A percentile compares a stretch with the other conserved stretches of the same genome.
These are phyloP conservation scores for Cryptus viduatorius DNA, from an alignment of 2,888 invertebrate species.

Conservation along the genomic window DNA sequence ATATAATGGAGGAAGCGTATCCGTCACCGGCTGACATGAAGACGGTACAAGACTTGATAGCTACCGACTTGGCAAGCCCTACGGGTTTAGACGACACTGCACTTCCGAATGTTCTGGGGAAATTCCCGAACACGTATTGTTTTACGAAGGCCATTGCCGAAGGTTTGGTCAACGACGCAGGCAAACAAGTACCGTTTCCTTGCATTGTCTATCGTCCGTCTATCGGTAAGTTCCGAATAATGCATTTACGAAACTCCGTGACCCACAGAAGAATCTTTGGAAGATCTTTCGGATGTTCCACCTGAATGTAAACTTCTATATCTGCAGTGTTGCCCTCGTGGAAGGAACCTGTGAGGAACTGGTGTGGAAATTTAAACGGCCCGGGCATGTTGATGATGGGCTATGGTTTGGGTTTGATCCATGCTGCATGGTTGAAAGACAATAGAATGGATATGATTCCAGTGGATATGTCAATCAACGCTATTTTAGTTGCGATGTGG, in stretches of 20 bases:
- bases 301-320: not conserved
- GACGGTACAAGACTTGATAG: slow-evolving; percentile 72
- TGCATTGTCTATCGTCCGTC: slow-evolving; percentile 72
- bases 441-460: slow-evolving; percentile 73
- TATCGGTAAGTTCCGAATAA: slow-evolving; percentile 67
- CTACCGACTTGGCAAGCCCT: slow-evolving; percentile 66
- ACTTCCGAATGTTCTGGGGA: slow-evolving; percentile 67
- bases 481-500: slow-evolving; percentile 74
- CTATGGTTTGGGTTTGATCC: slow-evolving; percentile 70
- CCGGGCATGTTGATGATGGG: slow-evolving; percentile 60
- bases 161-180: slow-evolving; percentile 71
- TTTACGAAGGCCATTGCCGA: slow-evolving; percentile 77
- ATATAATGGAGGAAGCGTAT: slow-evolving; percentile 74
- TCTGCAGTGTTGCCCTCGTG: slow-evolving; percentile 72
- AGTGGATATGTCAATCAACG: slow-evolving; percentile 75
- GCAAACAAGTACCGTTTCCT: slow-evolving; percentile 52
- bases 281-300: no score
- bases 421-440: slow-evolving; percentile 59
- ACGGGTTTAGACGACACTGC: slow-evolving; percentile 70
- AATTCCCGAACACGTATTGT: slow-evolving; percentile 72
- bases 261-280: no score
- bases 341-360: slow-evolving; percentile 74
- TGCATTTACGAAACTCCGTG: not conserved
- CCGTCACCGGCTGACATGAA: slow-evolving; percentile 73
- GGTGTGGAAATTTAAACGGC: slow-evolving; percentile 71